These are phyloP conservation scores for Hippocampus zosterae DNA, from an alignment of 2,113 vertebrate genomes.

Conservation along the genomic window DNA sequence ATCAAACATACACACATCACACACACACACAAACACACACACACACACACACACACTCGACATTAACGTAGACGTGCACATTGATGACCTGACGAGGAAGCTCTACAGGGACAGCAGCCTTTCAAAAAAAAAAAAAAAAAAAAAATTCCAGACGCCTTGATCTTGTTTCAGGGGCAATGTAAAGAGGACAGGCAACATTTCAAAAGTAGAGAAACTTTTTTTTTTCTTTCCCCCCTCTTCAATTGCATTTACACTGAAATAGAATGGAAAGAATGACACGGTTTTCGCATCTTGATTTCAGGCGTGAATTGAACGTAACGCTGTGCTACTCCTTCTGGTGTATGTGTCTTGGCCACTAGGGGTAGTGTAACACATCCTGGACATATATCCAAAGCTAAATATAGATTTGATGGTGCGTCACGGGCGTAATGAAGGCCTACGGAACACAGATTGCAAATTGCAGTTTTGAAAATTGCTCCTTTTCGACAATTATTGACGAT, in stretches of 20 bases:
- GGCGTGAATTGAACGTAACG: no score
- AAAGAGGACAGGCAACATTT: neutral
- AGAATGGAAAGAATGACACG: neutral
- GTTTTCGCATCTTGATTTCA: no score
- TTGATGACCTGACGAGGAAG: conserved; percentile 2
- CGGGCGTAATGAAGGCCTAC: no score
- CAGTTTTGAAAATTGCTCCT: no score
- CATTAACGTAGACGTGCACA: neutral
- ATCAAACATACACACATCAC: conserved; percentile 39
- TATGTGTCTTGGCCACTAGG: no score
- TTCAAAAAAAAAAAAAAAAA: no score
- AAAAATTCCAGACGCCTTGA: conserved; percentile 3
- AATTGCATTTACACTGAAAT: neutral
- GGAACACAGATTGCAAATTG: no score
- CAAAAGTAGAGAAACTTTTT: neutral
- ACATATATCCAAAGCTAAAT: no score
- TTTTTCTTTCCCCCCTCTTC: neutral
- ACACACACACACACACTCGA: neutral
- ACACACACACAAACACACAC: neutral
- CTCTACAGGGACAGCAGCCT: neutral
- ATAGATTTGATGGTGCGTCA: no score
- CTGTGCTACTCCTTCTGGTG: no score
- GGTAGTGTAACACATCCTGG: no score
- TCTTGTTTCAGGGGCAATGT: neutral
- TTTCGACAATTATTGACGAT: no score